phyloP scores from a whole-genome alignment of 2,888 invertebrate genomes.

The Dendrolimus pini region DNA sequence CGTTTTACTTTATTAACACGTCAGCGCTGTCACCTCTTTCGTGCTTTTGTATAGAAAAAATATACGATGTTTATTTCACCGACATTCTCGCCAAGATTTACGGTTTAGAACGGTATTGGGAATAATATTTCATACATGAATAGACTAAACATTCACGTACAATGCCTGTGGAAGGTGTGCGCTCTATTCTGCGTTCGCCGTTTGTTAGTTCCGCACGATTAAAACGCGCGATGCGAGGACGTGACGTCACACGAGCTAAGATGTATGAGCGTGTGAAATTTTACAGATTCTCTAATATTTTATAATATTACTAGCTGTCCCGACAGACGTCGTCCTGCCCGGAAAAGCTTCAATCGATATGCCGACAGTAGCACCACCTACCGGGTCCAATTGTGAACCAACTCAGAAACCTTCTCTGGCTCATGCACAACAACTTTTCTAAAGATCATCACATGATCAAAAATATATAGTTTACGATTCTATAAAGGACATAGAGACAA shows the following conservation, averaged over 20 bases:
- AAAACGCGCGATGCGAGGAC: conserved; percentile 12
- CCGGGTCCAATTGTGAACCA: too few species aligned
- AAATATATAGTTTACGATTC: too few species aligned
- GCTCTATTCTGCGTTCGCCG: conserved; percentile 1
- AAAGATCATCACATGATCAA: too few species aligned
- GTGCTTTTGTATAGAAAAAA: neutral
- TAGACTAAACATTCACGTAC: conserved; percentile 19
- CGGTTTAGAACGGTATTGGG: conserved; percentile 11
- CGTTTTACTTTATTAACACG: neutral
- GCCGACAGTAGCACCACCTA: too few species aligned
- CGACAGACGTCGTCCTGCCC: too few species aligned
- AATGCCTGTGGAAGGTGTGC: conserved; percentile 15
- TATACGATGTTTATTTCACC: neutral
- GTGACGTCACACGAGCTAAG: conserved; percentile 16
- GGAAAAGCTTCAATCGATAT: too few species aligned
- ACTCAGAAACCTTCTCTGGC: too few species aligned
- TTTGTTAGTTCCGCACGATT: conserved; percentile 14
- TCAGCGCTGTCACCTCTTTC: neutral
- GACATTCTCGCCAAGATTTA: conserved; percentile 1
- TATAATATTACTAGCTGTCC: too few species aligned
- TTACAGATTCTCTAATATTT: neutral
- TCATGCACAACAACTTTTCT: too few species aligned
- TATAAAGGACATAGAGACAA: too few species aligned
- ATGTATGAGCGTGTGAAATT: conserved; percentile 9
- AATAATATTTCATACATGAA: conserved; percentile 31